Evolutionary conservation across 30 jellyfish, hydroid and myxozoan species (phyloP).

Genomic region (Pseudorhiza aurosa): DNA sequence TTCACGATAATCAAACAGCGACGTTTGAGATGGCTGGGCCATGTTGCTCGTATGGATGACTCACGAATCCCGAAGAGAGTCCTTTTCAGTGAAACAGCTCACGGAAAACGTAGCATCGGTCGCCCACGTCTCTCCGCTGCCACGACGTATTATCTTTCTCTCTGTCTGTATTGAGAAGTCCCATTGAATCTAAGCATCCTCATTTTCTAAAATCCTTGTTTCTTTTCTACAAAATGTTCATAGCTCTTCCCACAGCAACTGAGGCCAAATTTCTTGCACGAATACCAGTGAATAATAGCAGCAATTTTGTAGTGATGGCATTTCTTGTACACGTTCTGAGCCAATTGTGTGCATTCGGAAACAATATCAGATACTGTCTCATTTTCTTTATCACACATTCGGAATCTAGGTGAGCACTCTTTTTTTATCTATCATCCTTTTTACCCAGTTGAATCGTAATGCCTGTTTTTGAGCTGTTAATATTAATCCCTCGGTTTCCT

Average conservation of each 20-base stretch:
- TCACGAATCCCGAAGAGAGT: no score
- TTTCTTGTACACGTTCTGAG: neutral
- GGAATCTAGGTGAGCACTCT: neutral
- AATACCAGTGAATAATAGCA: no score
- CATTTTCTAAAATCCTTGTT: neutral
- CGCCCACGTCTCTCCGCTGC: no score
- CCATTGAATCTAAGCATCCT: neutral
- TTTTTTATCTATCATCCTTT: neutral
- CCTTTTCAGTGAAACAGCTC: no score
- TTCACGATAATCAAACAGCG: no score
- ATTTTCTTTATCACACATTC: neutral
- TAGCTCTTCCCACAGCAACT: constrained; percentile 1
- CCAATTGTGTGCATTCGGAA: neutral
- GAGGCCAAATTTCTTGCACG: neutral
- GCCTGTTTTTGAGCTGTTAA: neutral
- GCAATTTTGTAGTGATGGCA: neutral
- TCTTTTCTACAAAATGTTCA: neutral
- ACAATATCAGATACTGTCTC: neutral
- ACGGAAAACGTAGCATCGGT: no score
- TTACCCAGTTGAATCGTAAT: neutral
- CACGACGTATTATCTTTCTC: no score
- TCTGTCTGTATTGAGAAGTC: neutral
- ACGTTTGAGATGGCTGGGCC: no score
- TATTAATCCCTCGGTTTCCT: neutral
- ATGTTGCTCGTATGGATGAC: no score